Evolutionary conservation across 2,888 invertebrate species (phyloP).

Genomic region (Bugulina stolonifera): DNA sequence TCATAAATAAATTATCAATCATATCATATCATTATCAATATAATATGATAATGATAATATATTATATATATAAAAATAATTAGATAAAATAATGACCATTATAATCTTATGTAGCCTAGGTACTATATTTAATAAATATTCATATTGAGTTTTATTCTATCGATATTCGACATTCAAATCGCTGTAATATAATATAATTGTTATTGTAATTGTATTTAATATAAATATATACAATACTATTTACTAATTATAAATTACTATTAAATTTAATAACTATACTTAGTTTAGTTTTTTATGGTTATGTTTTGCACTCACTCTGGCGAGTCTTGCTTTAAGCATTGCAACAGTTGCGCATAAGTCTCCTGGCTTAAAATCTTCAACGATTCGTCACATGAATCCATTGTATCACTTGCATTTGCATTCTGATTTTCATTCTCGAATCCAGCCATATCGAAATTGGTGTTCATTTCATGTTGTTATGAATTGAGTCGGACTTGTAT

Average conservation of each 20-base stretch:
- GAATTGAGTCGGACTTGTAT: too few species aligned
- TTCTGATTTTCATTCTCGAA: not conserved
- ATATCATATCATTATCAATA: not conserved
- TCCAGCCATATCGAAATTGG: too few species aligned
- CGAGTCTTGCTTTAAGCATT: slow-evolving; percentile 4
- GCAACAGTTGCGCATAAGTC: slow-evolving; percentile 5
- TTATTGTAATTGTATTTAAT: not conserved
- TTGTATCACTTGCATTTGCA: not conserved
- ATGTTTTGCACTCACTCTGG: not conserved
- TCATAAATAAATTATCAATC: not conserved
- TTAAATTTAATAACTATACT: too few species aligned
- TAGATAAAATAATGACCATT: not conserved
- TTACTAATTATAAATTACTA: too few species aligned
- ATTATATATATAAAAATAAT: not conserved
- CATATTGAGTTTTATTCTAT: not conserved
- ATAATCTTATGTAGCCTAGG: too few species aligned
- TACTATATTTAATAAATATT: not conserved
- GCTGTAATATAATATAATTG: not conserved
- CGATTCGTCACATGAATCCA: slow-evolving; percentile 18
- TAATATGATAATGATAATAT: not conserved
- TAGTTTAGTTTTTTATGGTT: not conserved
- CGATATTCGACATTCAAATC: not conserved
- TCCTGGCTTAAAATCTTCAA: slow-evolving; percentile 15
- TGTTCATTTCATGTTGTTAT: too few species aligned
- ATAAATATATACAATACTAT: too few species aligned